These are phyloP conservation scores for Muscina levida DNA, from an alignment of 2,888 invertebrate genomes.

Conservation along the genomic window DNA sequence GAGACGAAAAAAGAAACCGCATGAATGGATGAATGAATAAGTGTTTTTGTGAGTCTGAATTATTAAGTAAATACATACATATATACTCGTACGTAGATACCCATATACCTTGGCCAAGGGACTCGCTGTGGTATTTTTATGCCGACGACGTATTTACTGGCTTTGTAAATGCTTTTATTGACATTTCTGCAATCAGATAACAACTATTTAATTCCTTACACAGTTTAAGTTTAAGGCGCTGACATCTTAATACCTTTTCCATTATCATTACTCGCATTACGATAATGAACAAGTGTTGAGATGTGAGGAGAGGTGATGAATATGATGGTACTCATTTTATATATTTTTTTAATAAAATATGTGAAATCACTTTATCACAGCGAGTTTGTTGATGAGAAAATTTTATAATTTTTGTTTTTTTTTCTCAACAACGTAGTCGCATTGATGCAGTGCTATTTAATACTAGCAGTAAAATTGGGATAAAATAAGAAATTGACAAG, in stretches of 20 bases:
- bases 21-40: not conserved
- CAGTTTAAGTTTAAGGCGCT: conserved; percentile 3
- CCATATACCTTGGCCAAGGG: no score
- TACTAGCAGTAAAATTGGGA: no score
- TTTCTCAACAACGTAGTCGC: no score
- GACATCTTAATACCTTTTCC: conserved; percentile 8
- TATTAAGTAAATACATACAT: not conserved
- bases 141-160: conserved; percentile 1
- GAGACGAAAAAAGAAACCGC: not conserved
- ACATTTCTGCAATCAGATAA: not conserved
- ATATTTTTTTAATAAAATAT: not conserved
- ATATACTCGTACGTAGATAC: not conserved
- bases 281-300: no score
- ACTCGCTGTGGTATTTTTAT: not conserved
- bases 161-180: not conserved
- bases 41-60: not conserved
- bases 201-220: not conserved
- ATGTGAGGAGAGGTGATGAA: no score
- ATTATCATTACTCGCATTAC: no score
- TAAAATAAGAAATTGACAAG: no score
- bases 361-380: no score
- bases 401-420: no score
- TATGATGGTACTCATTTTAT: no score
- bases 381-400: no score
- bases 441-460: no score